Evolutionary conservation across 2,113 vertebrate genomes (phyloP).

Genomic region (Oreochromis spilurus): DNA sequence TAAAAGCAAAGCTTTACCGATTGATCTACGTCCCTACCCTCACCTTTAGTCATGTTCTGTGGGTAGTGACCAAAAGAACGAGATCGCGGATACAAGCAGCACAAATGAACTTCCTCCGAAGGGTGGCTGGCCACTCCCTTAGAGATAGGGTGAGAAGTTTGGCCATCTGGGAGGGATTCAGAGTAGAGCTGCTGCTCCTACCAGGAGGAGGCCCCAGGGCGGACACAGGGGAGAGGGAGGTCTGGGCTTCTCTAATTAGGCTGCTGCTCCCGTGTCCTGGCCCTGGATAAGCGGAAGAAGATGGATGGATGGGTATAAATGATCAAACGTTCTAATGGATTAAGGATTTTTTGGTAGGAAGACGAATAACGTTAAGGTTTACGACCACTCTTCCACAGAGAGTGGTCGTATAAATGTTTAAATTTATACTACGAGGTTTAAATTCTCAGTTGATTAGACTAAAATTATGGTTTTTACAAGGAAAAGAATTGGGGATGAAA

Average conservation of each 20-base stretch:
- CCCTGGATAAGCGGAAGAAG: background rate
- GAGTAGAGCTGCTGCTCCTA: background rate
- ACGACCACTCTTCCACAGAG: background rate
- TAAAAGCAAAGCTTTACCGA: rapidly evolving
- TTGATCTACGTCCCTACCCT: background rate
- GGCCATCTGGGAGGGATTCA: rapidly evolving
- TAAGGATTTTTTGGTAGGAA: background rate
- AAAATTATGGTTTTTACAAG: background rate
- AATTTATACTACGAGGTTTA: background rate
- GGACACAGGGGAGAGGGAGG: background rate
- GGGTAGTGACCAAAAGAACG: background rate
- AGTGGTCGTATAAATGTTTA: background rate
- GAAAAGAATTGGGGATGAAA: background rate
- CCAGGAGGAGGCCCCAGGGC: background rate
- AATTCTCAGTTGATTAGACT: background rate
- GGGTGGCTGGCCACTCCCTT: background rate
- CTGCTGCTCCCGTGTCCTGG: background rate
- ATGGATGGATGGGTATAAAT: background rate
- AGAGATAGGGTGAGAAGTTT: background rate
- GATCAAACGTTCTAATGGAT: background rate
- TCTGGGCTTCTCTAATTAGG: background rate
- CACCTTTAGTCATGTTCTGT: background rate
- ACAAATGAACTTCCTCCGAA: background rate
- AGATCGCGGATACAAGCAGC: background rate
- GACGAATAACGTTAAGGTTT: background rate